Evolutionary conservation across 2,888 invertebrate genomes (phyloP), one percentile per base, ranked within the genome.

Genomic region (Polydrusus tereticollis): DNA sequence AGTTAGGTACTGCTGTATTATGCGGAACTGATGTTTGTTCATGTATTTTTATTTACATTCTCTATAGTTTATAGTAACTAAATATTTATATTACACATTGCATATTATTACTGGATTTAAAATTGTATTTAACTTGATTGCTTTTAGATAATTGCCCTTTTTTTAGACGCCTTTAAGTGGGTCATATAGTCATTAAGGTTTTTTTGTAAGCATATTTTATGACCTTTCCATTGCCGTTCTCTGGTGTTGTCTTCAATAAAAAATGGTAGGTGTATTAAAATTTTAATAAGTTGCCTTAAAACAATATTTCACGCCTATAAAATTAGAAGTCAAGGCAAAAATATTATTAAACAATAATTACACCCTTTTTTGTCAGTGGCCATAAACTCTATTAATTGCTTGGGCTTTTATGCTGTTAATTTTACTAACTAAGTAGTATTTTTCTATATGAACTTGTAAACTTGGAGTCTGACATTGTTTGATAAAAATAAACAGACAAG

Each of bases 231-330:
- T 50, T 50, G 26, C 50, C 23, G 26, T 14, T 23, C 50, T 23
- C 26, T 1, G n/a, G 14, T 26, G 20, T 23, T 14, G 26, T 12
- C 14, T 26, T 26, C 1, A 23, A 26, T n/a, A 20, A 45, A 45
- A 45, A 45, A 45, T 45, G 20, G 45, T 45, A 18, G 45, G 50
- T 7, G 14, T 6, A 50, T 50, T 50, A 50, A 50, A 50, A 50
- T 26, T 50, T 50, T 50, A 50, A 50, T 50, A 50, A 50, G 26
- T 21, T 50, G n/a, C 14, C n/a, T 26, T 50, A 50, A 23, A 50
- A 50, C 50, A 50, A 50, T 50, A 50, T 7, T 50, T 14, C 50
- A 50, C 20, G 50, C 26, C 50, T 50, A 50, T 50, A 50, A 50
- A 50, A 50, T 50, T 50, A 26, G 26, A 14, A 50, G 26, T 50